Percentiles rank a stretch among this genome's conserved stretches.
Conservation (phyloP, 2,888 invertebrate species). For the Autographa pulchrina region DNA sequence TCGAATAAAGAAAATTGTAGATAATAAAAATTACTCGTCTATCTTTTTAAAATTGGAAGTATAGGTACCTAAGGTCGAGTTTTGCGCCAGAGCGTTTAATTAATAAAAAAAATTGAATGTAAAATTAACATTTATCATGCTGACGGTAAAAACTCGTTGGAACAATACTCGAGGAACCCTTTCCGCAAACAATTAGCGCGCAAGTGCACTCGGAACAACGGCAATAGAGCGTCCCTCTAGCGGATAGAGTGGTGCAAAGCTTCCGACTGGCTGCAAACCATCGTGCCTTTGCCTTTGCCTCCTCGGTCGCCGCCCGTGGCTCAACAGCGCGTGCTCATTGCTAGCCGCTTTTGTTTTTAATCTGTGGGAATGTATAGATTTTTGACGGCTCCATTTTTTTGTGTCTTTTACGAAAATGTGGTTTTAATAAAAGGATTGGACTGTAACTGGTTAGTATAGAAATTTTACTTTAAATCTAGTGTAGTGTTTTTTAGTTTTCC, state of each 20-base stretch:
- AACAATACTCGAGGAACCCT: constrained; percentile 87
- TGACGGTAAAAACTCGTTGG: constrained; percentile 77
- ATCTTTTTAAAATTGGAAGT: background rate
- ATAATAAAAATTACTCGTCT: background rate
- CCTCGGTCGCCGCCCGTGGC: constrained; percentile 70
- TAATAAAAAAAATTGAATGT: background rate
- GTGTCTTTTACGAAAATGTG: constrained; percentile 8
- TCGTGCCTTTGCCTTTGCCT: constrained; percentile 82
- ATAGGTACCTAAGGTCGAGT: too few relatives aligned
- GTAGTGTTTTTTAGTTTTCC: background rate
- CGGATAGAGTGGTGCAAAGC: constrained; percentile 69
- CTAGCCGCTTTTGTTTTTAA: constrained; percentile 77
- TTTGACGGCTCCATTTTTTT: constrained; percentile 35
- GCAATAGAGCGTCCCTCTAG: constrained; percentile 80
- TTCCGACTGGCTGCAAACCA: constrained; percentile 83
- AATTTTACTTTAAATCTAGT: background rate
- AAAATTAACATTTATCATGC: constrained; percentile 60
- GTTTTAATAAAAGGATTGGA: background rate
- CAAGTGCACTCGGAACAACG: constrained; percentile 86
- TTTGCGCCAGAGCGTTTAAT: too few relatives aligned
- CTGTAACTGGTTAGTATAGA: background rate
- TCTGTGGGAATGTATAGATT: constrained; percentile 61
- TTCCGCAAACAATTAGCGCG: constrained; percentile 88
- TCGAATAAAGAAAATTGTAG: background rate
- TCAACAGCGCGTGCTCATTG: constrained; percentile 73